Base-by-base conservation (phyloP, 2,888 invertebrate species). In the Rhagonycha lutea region DNA sequence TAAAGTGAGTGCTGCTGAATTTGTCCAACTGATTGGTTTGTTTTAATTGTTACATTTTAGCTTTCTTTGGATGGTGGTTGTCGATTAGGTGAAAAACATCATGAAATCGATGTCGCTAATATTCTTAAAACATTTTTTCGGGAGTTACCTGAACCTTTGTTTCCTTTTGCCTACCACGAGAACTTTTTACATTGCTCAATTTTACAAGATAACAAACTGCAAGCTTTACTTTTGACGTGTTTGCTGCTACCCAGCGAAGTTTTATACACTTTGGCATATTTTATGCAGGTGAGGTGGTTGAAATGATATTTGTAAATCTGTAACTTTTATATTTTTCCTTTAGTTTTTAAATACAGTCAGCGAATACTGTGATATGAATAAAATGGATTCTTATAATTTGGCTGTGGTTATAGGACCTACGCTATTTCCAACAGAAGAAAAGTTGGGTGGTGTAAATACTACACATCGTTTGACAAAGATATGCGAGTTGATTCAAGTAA, bases 391-490 rank as follows among this genome's bases (percentile, higher is more conserved):
- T 0, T 92, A 92, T 70, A 97, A 97, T 88, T 89, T 97, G 79
- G 94, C 97, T 1, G 94, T 96, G 80, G 94, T 97, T 28, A 89
- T 97, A 85, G 93, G 95, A 0, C 97, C 97, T 0, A 95, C 95
- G 84, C 90, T 97, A 70, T 94, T 97, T 93, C 96, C 96, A 0
- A 88, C 93, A 11, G 92, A 92, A 70, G 92, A 93, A 84, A 88
- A 87, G 83, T 81, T 84, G 68, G 84, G 82, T 9, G 84, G 82
- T 9, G 82, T 84, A 26, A 90, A 92, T 18, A 90, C 91, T n/a
- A 90, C 92, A 78, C 89, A 91, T 79, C 79, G 94, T 80, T 88
- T 94, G 73, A 92, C 91, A 71, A 92, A 92, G 83, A 93, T 94
- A 87, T 91, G 94, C 32, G 90, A 92, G 85, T 90, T 94, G 83